Evolutionary conservation across 1,140 invertebrate species (phyloP), one percentile per base, ranked within the genome.

Genomic region (Drosophila tropicalis): DNA sequence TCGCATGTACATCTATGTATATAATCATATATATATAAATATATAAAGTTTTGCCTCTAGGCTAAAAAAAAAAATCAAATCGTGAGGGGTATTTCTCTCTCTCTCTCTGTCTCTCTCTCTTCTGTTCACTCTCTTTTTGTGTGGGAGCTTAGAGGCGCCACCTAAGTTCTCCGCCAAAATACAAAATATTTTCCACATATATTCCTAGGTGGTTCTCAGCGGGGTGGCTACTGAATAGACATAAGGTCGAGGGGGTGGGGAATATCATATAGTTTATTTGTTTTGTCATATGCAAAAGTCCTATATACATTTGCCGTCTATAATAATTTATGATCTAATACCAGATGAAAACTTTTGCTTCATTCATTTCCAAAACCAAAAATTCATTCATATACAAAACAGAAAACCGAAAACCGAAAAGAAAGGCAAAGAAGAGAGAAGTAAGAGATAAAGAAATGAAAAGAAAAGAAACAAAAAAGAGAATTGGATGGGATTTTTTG

Each of bases 251-350:
- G 44, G 44, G 17, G 81, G n/a, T n/a, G n/a, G n/a, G n/a, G 66
- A 65, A 40, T 51, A 25, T 9, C n/a, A 63, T 57, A 55, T 56
- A 34, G 55, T 58, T 83, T 79, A 72, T 79, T 84, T 83, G 75
- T 85, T 81, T 85, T 81, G 80, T 82, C 80, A 82, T 81, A 78
- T 82, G 74, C 80, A 82, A 78, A 70, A 51, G 44, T 51, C 44
- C 67, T 75, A 58, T 29, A 12, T 39, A 39, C 36, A 12, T 39
- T 13, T 12, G 12, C 63, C 17, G 3, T 51, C 44, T 51, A 51
- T 51, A 51, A 74, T 87, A 87, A 87, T 87, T 87, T 87, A 87
- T 83, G 83, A 67, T 80, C 80, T 83, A 87, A 87, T 77, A 77
- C 74, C 83, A 70, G 68, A 78, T 76, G 73, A 76, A 81, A 81